These are phyloP conservation scores for Pseudochromis fuscus DNA, from an alignment of 2,797 vertebrate genomes.

Conservation along the genomic window DNA sequence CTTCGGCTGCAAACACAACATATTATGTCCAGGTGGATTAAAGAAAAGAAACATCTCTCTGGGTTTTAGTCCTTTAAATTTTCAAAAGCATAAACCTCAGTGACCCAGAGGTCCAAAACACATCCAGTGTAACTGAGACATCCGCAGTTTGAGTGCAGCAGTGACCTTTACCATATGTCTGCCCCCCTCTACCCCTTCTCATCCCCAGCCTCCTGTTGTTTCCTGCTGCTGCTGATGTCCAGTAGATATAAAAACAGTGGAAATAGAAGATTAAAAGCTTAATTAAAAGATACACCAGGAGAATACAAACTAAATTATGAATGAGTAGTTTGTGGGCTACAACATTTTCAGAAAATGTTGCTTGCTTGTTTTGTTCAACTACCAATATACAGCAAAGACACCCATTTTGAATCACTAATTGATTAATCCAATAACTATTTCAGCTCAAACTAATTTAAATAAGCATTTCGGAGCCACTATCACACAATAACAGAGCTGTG, in stretches of 20 bases:
- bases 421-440: too few species aligned
- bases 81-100: constrained; percentile 15
- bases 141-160: not conserved
- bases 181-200: not conserved
- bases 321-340: too few species aligned
- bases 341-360: too few species aligned
- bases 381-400: too few species aligned
- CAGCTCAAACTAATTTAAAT: too few species aligned
- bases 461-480: too few species aligned
- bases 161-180: constrained; percentile 44
- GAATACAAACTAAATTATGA: not conserved
- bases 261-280: constrained; percentile 10
- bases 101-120: constrained; percentile 3
- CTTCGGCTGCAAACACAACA: not conserved
- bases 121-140: not conserved
- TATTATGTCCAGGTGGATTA: not conserved
- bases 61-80: constrained; percentile 8
- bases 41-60: not conserved
- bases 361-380: too few species aligned
- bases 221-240: constrained; percentile 9
- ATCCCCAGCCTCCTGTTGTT: constrained; percentile 12
- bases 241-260: constrained; percentile 13
- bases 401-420: too few species aligned
- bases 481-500: too few species aligned
- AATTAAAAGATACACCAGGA: too few species aligned